A percentile compares a stretch with the other conserved stretches of the same genome.
Evolutionary conservation across 92 coral and sea anemone species (phyloP).

Genomic region (Umimayanthus chanpuru): DNA sequence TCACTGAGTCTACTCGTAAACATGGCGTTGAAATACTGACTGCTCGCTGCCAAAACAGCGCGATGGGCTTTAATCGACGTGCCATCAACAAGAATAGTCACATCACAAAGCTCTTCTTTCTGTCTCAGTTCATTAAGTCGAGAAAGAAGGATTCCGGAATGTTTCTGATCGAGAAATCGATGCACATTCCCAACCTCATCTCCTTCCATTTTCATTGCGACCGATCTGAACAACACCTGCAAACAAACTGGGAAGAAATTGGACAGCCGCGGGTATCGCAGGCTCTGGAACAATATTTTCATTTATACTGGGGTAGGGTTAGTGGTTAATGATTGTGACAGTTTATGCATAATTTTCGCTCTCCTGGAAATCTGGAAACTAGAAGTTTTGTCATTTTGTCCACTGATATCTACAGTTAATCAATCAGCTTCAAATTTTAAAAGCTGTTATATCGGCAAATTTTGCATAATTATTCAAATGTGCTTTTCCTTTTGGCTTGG

Average conservation of each 20-base stretch:
- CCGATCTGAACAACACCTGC: slow-evolving; percentile 54
- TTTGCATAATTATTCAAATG: no score
- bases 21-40: slow-evolving; percentile 95
- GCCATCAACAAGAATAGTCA: slow-evolving; percentile 75
- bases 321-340: background rate
- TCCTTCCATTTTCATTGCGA: slow-evolving; percentile 58
- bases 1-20: slow-evolving; percentile 91
- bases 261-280: slow-evolving; percentile 60
- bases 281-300: slow-evolving; percentile 45
- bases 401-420: background rate
- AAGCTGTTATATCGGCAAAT: background rate
- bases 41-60: slow-evolving; percentile 90
- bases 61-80: slow-evolving; percentile 80
- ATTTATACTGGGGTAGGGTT: background rate
- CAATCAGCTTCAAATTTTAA: background rate
- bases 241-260: background rate
- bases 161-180: slow-evolving; percentile 73
- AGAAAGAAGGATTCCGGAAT: slow-evolving; percentile 76
- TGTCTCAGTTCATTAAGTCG: slow-evolving; percentile 81
- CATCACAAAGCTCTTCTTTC: slow-evolving; percentile 93
- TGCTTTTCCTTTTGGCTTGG: background rate
- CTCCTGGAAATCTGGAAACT: background rate
- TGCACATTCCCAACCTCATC: slow-evolving; percentile 58
- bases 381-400: no score
- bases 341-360: background rate